Conservation (phyloP, 2,113 vertebrate genomes). For the Lepus europaeus region DNA sequence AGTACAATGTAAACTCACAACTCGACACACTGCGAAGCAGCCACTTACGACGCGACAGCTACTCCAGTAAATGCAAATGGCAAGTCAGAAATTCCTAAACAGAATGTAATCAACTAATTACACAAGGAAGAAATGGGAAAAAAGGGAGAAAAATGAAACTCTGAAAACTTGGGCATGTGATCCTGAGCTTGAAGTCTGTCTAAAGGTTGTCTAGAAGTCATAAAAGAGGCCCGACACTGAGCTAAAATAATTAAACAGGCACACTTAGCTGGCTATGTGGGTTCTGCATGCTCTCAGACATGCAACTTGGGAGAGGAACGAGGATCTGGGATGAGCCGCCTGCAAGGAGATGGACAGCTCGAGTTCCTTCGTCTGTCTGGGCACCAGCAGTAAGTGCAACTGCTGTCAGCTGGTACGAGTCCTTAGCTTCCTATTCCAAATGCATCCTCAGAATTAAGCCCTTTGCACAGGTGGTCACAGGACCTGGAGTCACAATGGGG, state of each 20-base stretch:
- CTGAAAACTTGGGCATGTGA: not conserved
- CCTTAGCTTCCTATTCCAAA: not conserved
- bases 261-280: not conserved
- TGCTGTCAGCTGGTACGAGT: not conserved
- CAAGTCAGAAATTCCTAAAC: not conserved
- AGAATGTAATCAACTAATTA: slow-evolving; percentile 34
- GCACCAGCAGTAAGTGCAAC: not conserved
- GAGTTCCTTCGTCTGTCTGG: not conserved
- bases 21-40: not conserved
- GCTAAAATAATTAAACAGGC: not conserved
- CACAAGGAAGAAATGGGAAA: not conserved
- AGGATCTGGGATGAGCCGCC: not conserved
- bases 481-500: not conserved
- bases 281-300: not conserved
- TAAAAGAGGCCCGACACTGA: not conserved
- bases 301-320: accelerated
- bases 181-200: not conserved
- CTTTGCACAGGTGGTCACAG: not conserved
- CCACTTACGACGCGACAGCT: not conserved
- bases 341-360: not conserved
- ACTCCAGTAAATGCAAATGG: not conserved
- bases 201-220: not conserved
- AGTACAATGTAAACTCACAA: not conserved
- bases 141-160: not conserved
- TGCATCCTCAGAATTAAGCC: not conserved